phyloP scores from a whole-genome alignment of 2,888 invertebrate species.

The Iphiclides podalirius region DNA sequence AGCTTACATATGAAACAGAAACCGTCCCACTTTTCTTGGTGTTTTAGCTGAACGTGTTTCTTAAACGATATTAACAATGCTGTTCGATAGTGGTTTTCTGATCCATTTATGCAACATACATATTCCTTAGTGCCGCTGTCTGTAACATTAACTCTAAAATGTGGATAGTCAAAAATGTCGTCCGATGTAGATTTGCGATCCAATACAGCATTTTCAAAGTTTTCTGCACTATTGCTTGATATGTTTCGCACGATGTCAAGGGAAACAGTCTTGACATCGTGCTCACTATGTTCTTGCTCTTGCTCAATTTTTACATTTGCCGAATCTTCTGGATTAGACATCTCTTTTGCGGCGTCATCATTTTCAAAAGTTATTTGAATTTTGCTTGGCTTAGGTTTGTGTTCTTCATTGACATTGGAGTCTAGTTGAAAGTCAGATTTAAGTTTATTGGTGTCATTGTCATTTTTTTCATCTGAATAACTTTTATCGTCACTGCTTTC shows the following conservation, averaged over 20 bases:
- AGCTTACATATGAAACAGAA: constrained; percentile 75
- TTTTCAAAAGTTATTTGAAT: constrained; percentile 59
- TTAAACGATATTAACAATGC: constrained; percentile 66
- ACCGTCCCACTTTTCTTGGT: constrained; percentile 76
- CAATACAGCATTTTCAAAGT: background rate
- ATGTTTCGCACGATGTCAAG: background rate
- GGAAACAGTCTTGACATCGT: background rate
- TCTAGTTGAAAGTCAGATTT: background rate
- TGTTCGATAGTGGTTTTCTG: constrained; percentile 58
- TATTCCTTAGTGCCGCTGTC: constrained; percentile 58
- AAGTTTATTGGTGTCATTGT: constrained; percentile 18
- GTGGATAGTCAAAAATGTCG: constrained; percentile 45
- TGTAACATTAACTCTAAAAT: constrained; percentile 55
- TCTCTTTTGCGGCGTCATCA: constrained; percentile 41
- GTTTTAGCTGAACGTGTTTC: constrained; percentile 64
- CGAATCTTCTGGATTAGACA: constrained; percentile 26
- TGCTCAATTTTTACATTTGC: constrained; percentile 23
- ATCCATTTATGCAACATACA: constrained; percentile 62
- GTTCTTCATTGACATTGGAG: constrained; percentile 14
- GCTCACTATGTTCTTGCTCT: constrained; percentile 28
- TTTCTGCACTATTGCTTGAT: background rate
- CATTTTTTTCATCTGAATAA: constrained; percentile 30
- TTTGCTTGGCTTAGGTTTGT: constrained; percentile 21
- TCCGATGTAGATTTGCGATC: constrained; percentile 4
- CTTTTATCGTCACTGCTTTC: constrained; percentile 31